Base-by-base conservation (phyloP, 2,113 vertebrate genomes). In the Rhynchomys soricoides region DNA sequence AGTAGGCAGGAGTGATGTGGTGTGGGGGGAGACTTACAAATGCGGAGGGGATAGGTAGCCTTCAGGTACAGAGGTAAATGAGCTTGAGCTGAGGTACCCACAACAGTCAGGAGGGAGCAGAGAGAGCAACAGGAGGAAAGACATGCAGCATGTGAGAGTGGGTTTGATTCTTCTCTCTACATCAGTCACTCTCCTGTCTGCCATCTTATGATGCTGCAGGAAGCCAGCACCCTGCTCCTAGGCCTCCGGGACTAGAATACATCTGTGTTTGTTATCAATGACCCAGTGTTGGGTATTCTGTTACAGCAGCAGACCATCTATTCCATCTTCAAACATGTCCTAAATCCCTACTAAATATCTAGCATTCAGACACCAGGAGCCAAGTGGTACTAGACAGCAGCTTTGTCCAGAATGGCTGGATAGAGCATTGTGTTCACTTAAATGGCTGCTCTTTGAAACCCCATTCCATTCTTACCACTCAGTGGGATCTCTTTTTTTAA, bases 331-430 rank as follows among this genome's bases (percentile, higher is more conserved):
- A 92, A 74, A n/a, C 45, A 50, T 77, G 34, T 59, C 29, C 64
- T 3, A 0, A 89, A 43, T 5, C 70, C 62, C 89, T 79, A 64
- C 34, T 43, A 4, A 3, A 68, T 13, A 5, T 4, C 37, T 55
- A 62, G 11, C 52, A 24, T 59, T 24, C 2, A 13, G 40, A 48
- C 13, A 34, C 40, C 5, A 9, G 50, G 17, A 17, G 11, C 40
- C 82, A 79, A 12, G 52, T 11, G 13, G 29, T n/a, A 1, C 45
- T 16, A 75, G n/a, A 17, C 73, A 57, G 37, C 43, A 0, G 0
- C 5, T 34, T 19, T 21, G 1, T n/a, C n/a, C n/a, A n/a, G 10
- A 45, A 34, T 2, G 24, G 16, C 59, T 3, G 0, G 31, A 29
- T 43, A 86, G 43, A 45, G 3, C 34, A 45, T 17, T 9, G 3